Conservation (phyloP, 2,888 invertebrate species). For the Petrolisthes cinctipes region DNA sequence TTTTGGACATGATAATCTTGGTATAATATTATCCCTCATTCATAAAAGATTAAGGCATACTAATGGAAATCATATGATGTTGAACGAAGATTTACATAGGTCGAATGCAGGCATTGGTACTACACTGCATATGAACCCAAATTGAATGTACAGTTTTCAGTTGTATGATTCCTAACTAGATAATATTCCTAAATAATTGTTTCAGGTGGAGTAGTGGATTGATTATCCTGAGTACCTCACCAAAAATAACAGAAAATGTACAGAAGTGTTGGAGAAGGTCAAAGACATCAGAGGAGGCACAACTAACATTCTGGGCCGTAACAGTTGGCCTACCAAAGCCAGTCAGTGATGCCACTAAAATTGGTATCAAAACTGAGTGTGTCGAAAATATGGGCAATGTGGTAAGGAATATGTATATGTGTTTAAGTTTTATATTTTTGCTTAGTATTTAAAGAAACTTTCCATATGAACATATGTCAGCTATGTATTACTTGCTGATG, state of each 20-base stretch:
- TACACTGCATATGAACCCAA: too few relatives aligned
- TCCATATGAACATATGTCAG: too few relatives aligned
- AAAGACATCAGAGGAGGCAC: conserved; percentile 22
- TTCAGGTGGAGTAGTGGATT: conserved; percentile 50
- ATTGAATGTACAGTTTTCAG: too few relatives aligned
- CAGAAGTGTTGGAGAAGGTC: conserved; percentile 26
- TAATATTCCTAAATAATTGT: too few relatives aligned
- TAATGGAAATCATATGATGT: too few relatives aligned
- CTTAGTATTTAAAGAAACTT: background rate
- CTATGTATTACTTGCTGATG: too few relatives aligned
- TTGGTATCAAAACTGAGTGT: conserved; percentile 15
- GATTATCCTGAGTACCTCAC: conserved; percentile 26
- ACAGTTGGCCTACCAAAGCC: conserved; percentile 40
- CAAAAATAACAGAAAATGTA: conserved; percentile 30
- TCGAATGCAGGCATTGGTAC: too few relatives aligned
- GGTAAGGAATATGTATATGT: conserved; percentile 26
- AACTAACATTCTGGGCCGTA: conserved; percentile 33
- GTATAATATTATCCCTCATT: too few relatives aligned
- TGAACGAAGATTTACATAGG: too few relatives aligned
- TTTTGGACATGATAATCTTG: too few relatives aligned
- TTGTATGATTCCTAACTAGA: too few relatives aligned
- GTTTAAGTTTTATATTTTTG: background rate
- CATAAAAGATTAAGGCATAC: too few relatives aligned
- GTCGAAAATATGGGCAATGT: conserved; percentile 38
- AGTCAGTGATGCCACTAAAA: conserved; percentile 7